Evolutionary conservation across 2,888 invertebrate genomes (phyloP).

Genomic region (Fragum sueziense): DNA sequence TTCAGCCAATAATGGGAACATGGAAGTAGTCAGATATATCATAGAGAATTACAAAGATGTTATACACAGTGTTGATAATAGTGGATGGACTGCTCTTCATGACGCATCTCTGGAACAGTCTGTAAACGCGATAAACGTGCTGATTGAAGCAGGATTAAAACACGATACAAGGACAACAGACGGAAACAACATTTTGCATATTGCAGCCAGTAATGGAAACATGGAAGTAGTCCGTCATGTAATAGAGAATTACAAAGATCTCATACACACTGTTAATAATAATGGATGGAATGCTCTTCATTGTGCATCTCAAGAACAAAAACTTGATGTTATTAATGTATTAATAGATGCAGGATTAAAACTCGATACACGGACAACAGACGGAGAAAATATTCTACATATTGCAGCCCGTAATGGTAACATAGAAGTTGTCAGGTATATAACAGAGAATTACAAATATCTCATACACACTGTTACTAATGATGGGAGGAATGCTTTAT

Average conservation of each 20-base stretch:
- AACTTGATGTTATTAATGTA: background rate
- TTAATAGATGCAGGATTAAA: background rate
- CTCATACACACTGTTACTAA: background rate
- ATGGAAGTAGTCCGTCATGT: background rate
- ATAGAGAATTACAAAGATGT: background rate
- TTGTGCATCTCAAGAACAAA: background rate
- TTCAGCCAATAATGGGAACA: background rate
- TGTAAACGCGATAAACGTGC: background rate
- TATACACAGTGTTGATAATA: background rate
- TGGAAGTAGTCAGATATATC: background rate
- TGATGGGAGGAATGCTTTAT: no score
- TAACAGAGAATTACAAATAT: background rate
- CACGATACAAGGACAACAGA: no score
- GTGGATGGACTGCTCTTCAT: background rate
- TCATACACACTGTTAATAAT: background rate
- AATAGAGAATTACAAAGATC: background rate
- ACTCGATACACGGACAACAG: background rate
- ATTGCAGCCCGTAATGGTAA: background rate
- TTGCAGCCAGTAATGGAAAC: background rate
- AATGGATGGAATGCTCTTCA: background rate
- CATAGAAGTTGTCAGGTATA: background rate
- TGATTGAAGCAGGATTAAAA: no score
- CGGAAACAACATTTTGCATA: no score
- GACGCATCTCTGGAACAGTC: background rate
- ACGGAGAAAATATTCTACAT: background rate